phyloP scores from a whole-genome alignment of 2,888 invertebrate genomes.

The Stenotaenia linearis region DNA sequence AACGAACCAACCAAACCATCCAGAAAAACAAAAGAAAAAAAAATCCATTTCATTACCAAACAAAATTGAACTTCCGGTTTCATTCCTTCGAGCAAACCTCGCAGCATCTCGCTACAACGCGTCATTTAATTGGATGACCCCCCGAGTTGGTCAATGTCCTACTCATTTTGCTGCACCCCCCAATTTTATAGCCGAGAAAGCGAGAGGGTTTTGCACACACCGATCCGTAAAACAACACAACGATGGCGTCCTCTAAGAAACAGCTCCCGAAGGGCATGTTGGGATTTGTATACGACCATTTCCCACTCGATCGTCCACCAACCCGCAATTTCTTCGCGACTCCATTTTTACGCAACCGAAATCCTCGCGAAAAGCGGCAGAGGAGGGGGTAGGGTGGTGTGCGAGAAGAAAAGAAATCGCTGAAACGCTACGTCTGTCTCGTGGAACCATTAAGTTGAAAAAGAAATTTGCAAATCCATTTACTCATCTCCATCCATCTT shows the following conservation, averaged over 20 bases:
- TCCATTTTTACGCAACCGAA: constrained; percentile 3
- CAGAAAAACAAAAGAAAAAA: neutral
- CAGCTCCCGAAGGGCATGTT: constrained; percentile 19
- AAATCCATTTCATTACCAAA: neutral
- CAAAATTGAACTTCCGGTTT: constrained; percentile 15
- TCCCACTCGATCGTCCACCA: constrained; percentile 4
- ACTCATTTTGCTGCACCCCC: constrained; percentile 5
- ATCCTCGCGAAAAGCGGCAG: neutral
- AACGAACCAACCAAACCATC: neutral
- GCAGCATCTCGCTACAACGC: neutral
- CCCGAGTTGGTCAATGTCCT: constrained; percentile 7
- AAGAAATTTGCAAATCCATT: constrained; percentile 19
- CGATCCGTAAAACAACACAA: constrained; percentile 6
- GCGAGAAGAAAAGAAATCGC: neutral
- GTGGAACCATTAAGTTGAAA: neutral
- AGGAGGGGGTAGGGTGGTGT: neutral
- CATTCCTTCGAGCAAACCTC: neutral
- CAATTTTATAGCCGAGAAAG: neutral
- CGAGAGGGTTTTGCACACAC: neutral
- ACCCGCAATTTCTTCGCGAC: constrained; percentile 16
- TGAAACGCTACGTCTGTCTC: neutral
- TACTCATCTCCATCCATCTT: constrained; percentile 12
- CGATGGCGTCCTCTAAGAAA: constrained; percentile 2
- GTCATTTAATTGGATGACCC: constrained; percentile 12
- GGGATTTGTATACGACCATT: constrained; percentile 19